Evolutionary conservation across 2,888 invertebrate genomes (phyloP).

Genomic region (Aphidius colemani): DNA sequence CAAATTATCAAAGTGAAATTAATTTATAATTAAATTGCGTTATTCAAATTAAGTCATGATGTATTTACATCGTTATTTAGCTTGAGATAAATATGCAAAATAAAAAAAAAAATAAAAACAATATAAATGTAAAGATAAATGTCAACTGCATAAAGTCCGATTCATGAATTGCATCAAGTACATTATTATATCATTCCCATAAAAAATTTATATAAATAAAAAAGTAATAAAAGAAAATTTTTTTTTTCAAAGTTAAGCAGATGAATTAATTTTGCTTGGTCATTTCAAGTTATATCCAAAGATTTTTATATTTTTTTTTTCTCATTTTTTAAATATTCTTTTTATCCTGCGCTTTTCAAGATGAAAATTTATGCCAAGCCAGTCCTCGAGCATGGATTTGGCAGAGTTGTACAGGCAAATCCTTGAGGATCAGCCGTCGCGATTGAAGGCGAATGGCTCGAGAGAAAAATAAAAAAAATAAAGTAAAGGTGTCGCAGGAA

Average conservation of each 20-base stretch:
- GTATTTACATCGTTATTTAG: too few species aligned
- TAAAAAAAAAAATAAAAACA: too few species aligned
- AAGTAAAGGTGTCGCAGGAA: constrained; percentile 5
- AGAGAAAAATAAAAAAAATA: constrained; percentile 5
- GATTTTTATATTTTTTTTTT: neutral
- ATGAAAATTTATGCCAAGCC: constrained; percentile 32
- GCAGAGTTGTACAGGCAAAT: constrained; percentile 32
- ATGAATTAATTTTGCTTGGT: neutral
- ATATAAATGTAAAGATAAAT: too few species aligned
- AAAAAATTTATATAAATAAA: neutral
- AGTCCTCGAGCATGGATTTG: constrained; percentile 32
- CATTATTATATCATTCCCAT: too few species aligned
- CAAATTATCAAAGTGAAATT: too few species aligned
- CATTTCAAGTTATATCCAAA: too few species aligned
- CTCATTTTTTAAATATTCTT: neutral
- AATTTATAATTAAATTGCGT: too few species aligned
- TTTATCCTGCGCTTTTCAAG: constrained; percentile 1
- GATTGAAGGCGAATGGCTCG: constrained; percentile 24
- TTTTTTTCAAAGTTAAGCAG: neutral
- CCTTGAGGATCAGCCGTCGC: constrained; percentile 33
- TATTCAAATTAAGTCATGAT: too few species aligned
- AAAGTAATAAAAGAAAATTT: neutral
- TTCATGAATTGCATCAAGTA: too few species aligned
- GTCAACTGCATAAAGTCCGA: too few species aligned
- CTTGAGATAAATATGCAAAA: too few species aligned